Percentiles rank a stretch among this genome's conserved stretches.
These are phyloP conservation scores for Oceanodroma leucorhoa DNA, from an alignment of 2,797 vertebrate genomes.

Conservation along the genomic window DNA sequence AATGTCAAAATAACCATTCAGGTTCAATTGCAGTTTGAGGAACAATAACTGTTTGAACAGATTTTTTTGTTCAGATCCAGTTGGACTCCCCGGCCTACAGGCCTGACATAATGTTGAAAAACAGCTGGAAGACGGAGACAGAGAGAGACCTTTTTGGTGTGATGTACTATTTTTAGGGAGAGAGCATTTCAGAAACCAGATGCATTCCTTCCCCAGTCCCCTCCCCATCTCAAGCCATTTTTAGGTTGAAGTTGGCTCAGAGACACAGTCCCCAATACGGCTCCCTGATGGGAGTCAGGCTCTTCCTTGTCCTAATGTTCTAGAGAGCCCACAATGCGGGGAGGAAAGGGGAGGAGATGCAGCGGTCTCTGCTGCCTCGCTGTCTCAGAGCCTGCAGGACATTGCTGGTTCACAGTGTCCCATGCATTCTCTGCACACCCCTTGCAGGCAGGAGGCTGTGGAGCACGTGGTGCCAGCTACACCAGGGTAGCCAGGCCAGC, in stretches of 20 bases:
- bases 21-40: neutral
- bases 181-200: neutral
- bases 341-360: neutral
- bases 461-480: neutral
- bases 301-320: neutral
- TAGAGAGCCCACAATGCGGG: neutral
- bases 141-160: neutral
- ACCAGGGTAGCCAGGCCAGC: neutral
- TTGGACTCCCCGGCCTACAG: neutral
- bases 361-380: neutral
- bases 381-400: neutral
- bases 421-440: neutral
- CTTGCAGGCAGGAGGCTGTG: neutral
- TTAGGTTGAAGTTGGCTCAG: slow-evolving; percentile 42
- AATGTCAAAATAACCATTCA: slow-evolving; percentile 20
- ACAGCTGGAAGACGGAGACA: slow-evolving; percentile 1
- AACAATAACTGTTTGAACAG: neutral
- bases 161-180: slow-evolving; percentile 33
- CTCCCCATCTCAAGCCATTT: slow-evolving; percentile 40
- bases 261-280: neutral
- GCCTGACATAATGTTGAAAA: slow-evolving; percentile 25
- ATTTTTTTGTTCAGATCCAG: slow-evolving; percentile 8
- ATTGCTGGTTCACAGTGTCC: neutral
- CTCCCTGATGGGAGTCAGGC: neutral
- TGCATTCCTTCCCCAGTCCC: neutral